phyloP scores from a whole-genome alignment of 2,888 invertebrate genomes.

The Mythimna pallens region DNA sequence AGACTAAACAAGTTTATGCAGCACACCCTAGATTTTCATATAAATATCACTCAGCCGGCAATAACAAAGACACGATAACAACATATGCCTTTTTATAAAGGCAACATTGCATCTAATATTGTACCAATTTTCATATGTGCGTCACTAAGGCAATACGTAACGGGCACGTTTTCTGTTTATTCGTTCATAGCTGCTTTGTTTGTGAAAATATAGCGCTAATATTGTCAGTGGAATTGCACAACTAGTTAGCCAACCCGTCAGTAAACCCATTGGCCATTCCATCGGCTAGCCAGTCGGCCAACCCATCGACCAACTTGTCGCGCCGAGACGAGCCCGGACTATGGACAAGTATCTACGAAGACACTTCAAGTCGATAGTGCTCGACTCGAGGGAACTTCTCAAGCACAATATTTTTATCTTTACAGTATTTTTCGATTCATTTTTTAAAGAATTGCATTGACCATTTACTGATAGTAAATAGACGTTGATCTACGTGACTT shows the following conservation, averaged over 20 bases:
- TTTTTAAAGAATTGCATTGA: slow-evolving; percentile 48
- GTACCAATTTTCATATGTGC: slow-evolving; percentile 54
- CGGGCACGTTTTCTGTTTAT: slow-evolving; percentile 59
- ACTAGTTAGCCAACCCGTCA: slow-evolving; percentile 24
- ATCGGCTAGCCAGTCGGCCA: slow-evolving; percentile 10
- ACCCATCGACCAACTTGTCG: slow-evolving; percentile 13
- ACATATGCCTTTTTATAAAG: slow-evolving; percentile 40
- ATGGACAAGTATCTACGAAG: slow-evolving; percentile 56
- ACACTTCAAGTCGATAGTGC: slow-evolving; percentile 71
- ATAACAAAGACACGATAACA: slow-evolving; percentile 30
- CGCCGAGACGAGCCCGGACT: slow-evolving; percentile 49
- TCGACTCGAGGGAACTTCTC: slow-evolving; percentile 73
- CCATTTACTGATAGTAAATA: slow-evolving; percentile 11
- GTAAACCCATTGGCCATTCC: slow-evolving; percentile 11
- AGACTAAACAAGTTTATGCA: background rate
- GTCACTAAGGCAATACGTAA: slow-evolving; percentile 44
- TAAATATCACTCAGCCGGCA: slow-evolving; percentile 39
- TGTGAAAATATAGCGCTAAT: slow-evolving; percentile 47
- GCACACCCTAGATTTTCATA: background rate
- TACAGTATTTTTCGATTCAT: slow-evolving; percentile 45
- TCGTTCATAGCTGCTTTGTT: slow-evolving; percentile 43
- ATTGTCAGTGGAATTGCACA: slow-evolving; percentile 30
- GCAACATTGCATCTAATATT: slow-evolving; percentile 55
- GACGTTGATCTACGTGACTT: background rate
- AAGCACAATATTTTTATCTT: slow-evolving; percentile 71